phyloP scores from a whole-genome alignment of 2,797 vertebrate species.

The Atherinosoma microstoma region DNA sequence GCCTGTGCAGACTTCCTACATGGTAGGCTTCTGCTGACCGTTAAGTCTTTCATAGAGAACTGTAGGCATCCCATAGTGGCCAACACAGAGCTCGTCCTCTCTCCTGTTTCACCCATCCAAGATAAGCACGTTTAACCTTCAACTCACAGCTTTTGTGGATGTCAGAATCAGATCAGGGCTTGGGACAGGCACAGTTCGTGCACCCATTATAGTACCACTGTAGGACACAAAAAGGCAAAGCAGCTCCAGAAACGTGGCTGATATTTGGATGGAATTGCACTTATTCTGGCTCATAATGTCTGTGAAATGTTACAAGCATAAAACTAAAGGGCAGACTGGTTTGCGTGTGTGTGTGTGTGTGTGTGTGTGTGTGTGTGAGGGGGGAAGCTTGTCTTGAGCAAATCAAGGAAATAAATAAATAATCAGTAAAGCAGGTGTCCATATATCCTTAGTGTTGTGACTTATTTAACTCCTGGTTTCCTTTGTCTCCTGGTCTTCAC shows the following conservation, averaged over 20 bases:
- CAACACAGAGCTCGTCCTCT: conserved; percentile 69
- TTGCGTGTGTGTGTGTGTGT: background rate
- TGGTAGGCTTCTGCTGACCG: conserved; percentile 79
- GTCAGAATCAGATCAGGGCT: conserved; percentile 77
- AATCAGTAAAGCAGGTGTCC: conserved; percentile 66
- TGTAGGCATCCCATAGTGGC: conserved; percentile 75
- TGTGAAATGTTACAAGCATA: conserved; percentile 63
- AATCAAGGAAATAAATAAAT: conserved; percentile 79
- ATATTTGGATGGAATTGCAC: conserved; percentile 79
- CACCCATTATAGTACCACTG: conserved; percentile 89
- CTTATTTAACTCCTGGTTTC: conserved; percentile 36
- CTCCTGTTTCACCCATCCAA: conserved; percentile 58
- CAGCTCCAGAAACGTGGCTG: conserved; percentile 81
- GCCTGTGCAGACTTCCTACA: conserved; percentile 80
- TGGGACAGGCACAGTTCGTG: conserved; percentile 78
- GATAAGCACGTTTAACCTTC: conserved; percentile 61
- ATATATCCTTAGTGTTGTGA: conserved; percentile 56
- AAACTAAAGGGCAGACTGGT: conserved; percentile 51
- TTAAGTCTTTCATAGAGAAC: conserved; percentile 74
- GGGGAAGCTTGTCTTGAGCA: conserved; percentile 31
- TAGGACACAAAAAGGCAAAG: conserved; percentile 82
- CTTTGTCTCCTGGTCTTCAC: conserved; percentile 63
- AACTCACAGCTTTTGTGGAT: conserved; percentile 87
- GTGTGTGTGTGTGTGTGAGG: background rate
- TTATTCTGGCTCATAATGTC: conserved; percentile 81